Conservation (phyloP, 2,113 vertebrate species). For the Lepisosteus oculatus region DNA sequence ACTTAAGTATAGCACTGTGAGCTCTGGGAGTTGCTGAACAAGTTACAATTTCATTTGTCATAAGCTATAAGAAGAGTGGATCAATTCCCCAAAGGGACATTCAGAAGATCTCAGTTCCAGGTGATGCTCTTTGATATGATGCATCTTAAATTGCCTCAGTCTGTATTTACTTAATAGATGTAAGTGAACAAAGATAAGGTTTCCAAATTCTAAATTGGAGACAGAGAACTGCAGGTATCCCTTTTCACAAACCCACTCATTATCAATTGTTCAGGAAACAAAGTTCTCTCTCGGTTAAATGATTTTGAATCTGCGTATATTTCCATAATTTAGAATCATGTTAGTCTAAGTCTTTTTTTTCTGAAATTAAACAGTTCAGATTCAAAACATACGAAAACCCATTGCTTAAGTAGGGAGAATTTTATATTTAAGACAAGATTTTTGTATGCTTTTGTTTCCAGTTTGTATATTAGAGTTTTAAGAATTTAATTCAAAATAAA, state of each 20-base stretch:
- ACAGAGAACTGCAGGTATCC: slow-evolving; percentile 39
- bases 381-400: too few species aligned
- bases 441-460: too few species aligned
- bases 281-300: slow-evolving; percentile 33
- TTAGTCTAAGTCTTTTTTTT: too few species aligned
- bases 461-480: too few species aligned
- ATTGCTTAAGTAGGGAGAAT: too few species aligned
- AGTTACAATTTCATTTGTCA: slow-evolving; percentile 68
- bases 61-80: slow-evolving; percentile 49
- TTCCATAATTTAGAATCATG: slow-evolving; percentile 21
- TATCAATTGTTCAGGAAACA: slow-evolving; percentile 32
- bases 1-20: slow-evolving; percentile 53
- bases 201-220: slow-evolving; percentile 35
- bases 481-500: too few species aligned
- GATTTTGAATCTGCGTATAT: slow-evolving; percentile 33
- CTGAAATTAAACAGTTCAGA: too few species aligned
- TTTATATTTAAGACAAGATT: too few species aligned
- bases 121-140: slow-evolving; percentile 62
- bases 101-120: slow-evolving; percentile 48
- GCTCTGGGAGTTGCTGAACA: slow-evolving; percentile 56
- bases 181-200: slow-evolving; percentile 42
- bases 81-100: slow-evolving; percentile 47
- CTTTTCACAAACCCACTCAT: slow-evolving; percentile 35
- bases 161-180: slow-evolving; percentile 56
- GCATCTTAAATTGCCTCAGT: slow-evolving; percentile 71